Base-by-base conservation (phyloP, 1,140 invertebrate genomes). In the Bombus picipes region DNA sequence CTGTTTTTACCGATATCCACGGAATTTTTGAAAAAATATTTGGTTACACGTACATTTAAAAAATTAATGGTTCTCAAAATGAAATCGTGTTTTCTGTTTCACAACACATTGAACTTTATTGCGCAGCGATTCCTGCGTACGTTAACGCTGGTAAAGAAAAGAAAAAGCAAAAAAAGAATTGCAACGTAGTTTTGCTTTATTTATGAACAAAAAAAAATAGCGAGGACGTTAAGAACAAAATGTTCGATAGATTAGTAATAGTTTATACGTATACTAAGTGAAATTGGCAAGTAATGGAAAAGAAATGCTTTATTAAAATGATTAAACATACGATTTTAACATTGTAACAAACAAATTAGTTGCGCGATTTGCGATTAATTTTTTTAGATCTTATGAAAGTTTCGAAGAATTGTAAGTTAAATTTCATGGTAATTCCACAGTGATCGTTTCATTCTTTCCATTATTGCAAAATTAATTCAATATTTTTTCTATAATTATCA, bases 401-500 rank as follows among this genome's bases (percentile, higher is more conserved):
- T 82, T 47, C 8, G 18, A 37, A 62, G 22, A 41, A 34, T 74
- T 22, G 15, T 15, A 32, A 80, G 22, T 13, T 12, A 32, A 53
- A 34, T 41, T 43, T 28, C 72, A 18, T 28, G 2, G 41, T 15
- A 34, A 59, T 57, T 37, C 1, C n/a, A 66, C 28, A 34, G n/a
- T 39, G 34, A 68, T 83, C 8, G 22, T 62, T 75, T 75, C 79
- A 10, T 65, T 62, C 4, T 37, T 75, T 37, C 4, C n/a, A 75
- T 10, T 28, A 43, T 47, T 57, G 41, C 22, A 47, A 66, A 75
- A 62, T 8, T 76, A 79, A 79, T 79, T 25, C 53, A 80, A 76
- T 80, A 84, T 79, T 79, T 72, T 39, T 80, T 47, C 25, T 79
- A 53, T 65, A 76, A 39, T 57, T 68, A 57, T 39, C 18, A 22